Percentiles rank a stretch among this genome's conserved stretches.
Evolutionary conservation across 2,888 invertebrate species (phyloP).

Genomic region (Esperia sulphurella): DNA sequence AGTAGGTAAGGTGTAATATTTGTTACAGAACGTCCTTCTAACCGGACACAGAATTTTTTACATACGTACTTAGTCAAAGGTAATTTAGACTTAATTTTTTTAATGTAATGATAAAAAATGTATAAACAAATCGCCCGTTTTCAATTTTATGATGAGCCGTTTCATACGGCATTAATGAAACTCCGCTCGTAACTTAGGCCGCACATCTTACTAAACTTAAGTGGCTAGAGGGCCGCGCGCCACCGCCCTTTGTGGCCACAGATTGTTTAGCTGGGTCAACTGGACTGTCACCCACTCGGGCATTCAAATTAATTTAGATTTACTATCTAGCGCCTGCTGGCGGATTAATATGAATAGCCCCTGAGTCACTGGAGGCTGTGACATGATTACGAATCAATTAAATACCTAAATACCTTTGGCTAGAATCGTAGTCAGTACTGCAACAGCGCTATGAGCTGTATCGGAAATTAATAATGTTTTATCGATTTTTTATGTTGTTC

Average conservation of each 20-base stretch:
- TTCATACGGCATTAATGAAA: too few relatives aligned
- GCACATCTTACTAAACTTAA: constrained; percentile 27
- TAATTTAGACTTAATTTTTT: too few relatives aligned
- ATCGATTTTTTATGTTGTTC: too few relatives aligned
- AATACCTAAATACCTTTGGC: constrained; percentile 1
- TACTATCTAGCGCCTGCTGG: constrained; percentile 41
- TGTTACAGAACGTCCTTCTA: too few relatives aligned
- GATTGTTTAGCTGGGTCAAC: constrained; percentile 55
- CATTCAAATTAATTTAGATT: constrained; percentile 65
- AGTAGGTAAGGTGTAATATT: too few relatives aligned
- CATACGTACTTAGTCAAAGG: too few relatives aligned
- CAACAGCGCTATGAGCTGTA: background rate
- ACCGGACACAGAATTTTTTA: too few relatives aligned
- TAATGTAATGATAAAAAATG: too few relatives aligned
- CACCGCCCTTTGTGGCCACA: constrained; percentile 50
- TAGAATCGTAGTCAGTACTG: background rate
- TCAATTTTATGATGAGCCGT: too few relatives aligned
- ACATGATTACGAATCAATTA: constrained; percentile 14
- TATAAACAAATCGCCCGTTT: too few relatives aligned
- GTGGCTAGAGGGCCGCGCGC: constrained; percentile 33
- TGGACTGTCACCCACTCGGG: constrained; percentile 59
- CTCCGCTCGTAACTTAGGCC: constrained; percentile 29
- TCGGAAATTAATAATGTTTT: too few relatives aligned
- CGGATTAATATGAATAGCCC: constrained; percentile 39
- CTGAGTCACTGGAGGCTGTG: constrained; percentile 10